These are phyloP conservation scores for Gobiocypris rarus DNA, from an alignment of 2,113 vertebrate species.

Conservation along the genomic window DNA sequence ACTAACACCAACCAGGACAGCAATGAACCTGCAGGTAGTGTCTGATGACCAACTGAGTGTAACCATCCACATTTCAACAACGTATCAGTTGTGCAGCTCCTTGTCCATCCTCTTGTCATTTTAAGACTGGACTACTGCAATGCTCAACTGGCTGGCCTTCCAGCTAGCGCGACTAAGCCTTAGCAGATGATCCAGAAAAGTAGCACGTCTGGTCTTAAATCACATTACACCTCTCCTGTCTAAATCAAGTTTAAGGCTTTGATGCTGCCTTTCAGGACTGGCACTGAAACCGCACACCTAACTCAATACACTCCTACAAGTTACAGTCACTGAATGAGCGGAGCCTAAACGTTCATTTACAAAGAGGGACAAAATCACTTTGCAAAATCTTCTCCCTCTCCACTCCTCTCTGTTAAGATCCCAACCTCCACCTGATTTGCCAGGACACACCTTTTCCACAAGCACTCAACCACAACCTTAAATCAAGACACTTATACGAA, in stretches of 20 bases:
- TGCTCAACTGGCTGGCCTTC: background rate
- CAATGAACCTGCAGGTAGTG: too few relatives aligned
- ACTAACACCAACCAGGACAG: too few relatives aligned
- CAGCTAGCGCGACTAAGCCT: background rate
- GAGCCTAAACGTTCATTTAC: background rate
- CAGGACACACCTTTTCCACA: background rate
- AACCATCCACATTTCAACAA: too few relatives aligned
- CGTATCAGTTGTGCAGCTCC: too few relatives aligned
- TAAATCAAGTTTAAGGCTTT: background rate
- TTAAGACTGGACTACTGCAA: background rate
- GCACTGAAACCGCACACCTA: background rate
- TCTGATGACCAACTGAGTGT: too few relatives aligned
- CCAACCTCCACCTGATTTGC: background rate
- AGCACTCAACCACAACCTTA: background rate
- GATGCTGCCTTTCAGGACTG: background rate
- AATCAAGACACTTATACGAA: background rate
- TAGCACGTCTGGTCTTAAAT: background rate
- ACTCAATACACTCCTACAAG: background rate
- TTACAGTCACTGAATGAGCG: background rate
- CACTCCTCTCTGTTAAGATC: background rate
- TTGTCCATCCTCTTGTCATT: background rate
- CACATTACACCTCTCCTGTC: background rate
- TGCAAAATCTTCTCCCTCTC: background rate
- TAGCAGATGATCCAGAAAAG: slow-evolving; percentile 16
- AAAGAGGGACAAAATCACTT: background rate